Percentiles rank a stretch among this genome's conserved stretches.
Evolutionary conservation across 2,888 invertebrate genomes (phyloP).

Genomic region (Lycaena phlaeas): DNA sequence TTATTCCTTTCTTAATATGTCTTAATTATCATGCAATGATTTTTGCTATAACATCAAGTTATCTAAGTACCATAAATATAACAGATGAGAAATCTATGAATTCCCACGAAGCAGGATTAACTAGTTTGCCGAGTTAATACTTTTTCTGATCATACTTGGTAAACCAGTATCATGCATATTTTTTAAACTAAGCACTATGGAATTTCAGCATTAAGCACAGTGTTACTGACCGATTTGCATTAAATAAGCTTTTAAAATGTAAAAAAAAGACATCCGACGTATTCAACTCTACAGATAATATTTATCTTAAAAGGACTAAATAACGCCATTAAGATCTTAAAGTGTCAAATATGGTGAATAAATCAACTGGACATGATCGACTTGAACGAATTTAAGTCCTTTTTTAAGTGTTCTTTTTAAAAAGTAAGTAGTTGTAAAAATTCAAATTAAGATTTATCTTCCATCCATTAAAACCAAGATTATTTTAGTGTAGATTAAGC

Average conservation of each 20-base stretch:
- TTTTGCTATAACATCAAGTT: neutral
- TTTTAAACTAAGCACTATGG: neutral
- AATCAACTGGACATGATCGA: slow-evolving; percentile 9
- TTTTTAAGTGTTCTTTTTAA: slow-evolving; percentile 2
- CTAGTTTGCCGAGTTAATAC: slow-evolving; percentile 18
- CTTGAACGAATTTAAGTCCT: neutral
- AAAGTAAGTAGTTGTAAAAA: neutral
- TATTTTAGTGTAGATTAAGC: too few species aligned
- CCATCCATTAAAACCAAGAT: neutral
- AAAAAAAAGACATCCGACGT: slow-evolving; percentile 17
- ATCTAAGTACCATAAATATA: slow-evolving; percentile 1
- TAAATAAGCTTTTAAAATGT: slow-evolving; percentile 7
- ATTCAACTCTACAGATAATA: slow-evolving; percentile 13
- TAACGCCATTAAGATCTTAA: slow-evolving; percentile 17
- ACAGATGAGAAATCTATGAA: slow-evolving; percentile 7
- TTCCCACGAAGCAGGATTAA: slow-evolving; percentile 23
- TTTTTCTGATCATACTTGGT: slow-evolving; percentile 16
- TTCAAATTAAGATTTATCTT: slow-evolving; percentile 1
- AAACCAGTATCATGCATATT: slow-evolving; percentile 4
- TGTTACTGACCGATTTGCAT: too few species aligned
- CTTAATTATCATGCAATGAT: neutral
- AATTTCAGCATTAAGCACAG: too few species aligned
- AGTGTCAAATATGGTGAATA: slow-evolving; percentile 12
- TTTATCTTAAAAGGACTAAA: slow-evolving; percentile 18
- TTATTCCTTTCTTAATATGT: too few species aligned